Percentiles rank a stretch among this genome's conserved stretches.
These are phyloP conservation scores for Hyposmocoma kahamanoa DNA, from an alignment of 1,140 invertebrate species.

Conservation along the genomic window DNA sequence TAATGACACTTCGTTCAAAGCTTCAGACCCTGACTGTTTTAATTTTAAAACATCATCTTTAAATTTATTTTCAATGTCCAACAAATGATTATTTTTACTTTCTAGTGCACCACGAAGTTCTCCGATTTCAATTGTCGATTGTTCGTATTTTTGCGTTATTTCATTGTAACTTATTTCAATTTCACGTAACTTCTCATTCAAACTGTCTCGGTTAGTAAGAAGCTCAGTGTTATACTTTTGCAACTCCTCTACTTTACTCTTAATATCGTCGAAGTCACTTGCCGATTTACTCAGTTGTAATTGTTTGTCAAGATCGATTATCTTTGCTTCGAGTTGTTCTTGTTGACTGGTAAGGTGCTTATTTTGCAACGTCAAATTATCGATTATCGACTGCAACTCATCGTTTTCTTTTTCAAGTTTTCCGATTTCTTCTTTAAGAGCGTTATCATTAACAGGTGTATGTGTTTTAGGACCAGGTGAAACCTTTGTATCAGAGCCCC, in stretches of 20 bases:
- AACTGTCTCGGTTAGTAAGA: conserved; percentile 32
- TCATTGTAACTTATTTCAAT: conserved; percentile 27
- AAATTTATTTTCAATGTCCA: conserved; percentile 22
- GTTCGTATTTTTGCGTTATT: conserved; percentile 16
- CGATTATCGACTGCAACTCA: conserved; percentile 79
- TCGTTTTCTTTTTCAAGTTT: conserved; percentile 82
- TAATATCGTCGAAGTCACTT: conserved; percentile 22
- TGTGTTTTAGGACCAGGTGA: conserved; percentile 16
- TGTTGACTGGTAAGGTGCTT: conserved; percentile 33
- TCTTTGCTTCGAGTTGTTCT: conserved; percentile 28
- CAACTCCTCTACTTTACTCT: conserved; percentile 18
- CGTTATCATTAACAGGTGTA: neutral
- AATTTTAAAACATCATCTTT: conserved; percentile 17
- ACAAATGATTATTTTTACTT: too few relatives aligned
- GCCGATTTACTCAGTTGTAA: conserved; percentile 12
- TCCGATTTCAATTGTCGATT: too few relatives aligned
- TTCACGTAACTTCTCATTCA: conserved; percentile 40
- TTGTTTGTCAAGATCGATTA: conserved; percentile 25
- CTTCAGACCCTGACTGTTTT: conserved; percentile 23
- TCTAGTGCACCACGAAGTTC: too few relatives aligned
- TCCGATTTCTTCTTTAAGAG: conserved; percentile 71
- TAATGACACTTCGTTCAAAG: conserved; percentile 16
- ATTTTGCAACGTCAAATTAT: conserved; percentile 52
- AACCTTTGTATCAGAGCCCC: conserved; percentile 61
- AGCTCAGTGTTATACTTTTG: conserved; percentile 23